Evolutionary conservation across 2,797 vertebrate species (phyloP), one percentile per base, ranked within the genome.

Genomic region (Kryptolebias ocellatus): DNA sequence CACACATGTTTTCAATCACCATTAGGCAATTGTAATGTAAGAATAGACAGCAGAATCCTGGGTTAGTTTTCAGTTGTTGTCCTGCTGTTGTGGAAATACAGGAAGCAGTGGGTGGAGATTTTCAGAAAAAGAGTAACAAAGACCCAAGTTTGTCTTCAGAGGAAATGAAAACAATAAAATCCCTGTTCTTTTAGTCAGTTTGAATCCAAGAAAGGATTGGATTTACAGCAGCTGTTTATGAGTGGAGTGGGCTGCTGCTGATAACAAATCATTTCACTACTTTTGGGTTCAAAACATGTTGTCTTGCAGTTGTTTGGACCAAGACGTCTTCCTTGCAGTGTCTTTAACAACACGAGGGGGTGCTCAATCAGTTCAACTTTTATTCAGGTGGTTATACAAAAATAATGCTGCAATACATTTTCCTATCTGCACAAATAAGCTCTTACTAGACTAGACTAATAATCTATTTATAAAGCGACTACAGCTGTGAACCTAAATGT

Each of bases 231-330:
- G 20, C 18, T 24, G 29, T n/a, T 1, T 12, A n/a, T 28, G 20
- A 28, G 60, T 52, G 39, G 34, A 31, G 31, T 50, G 18, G 29
- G 34, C 15, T 54, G 53, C 53, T 54, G 53, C 16, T 29, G 37
- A 11, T 4, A 34, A 54, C 9, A 24, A 34, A 34, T 53, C 16
- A 28, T 62, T 42, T 17, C 51, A 11, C 20, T n/a, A 53, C 20
- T n/a, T 63, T 49, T 62, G 49, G 9, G 16, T 28, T 63, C 24
- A 42, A 50, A 52, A 53, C 34, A 44, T 1, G 9, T 17, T 63
- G 29, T n/a, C 15, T 12, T 3, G 20, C 20, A 24, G 10, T 50
- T 20, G n/a, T 60, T 60, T 37, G 59, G 29, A 34, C 46, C 14
- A 60, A 5, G 0, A 39, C 51, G 24, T 62, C 12, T 18, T 18